A percentile compares a stretch with the other conserved stretches of the same genome.
These are phyloP conservation scores for Phrynocephalus guinanensis DNA, from an alignment of 2,797 vertebrate species.

Conservation along the genomic window DNA sequence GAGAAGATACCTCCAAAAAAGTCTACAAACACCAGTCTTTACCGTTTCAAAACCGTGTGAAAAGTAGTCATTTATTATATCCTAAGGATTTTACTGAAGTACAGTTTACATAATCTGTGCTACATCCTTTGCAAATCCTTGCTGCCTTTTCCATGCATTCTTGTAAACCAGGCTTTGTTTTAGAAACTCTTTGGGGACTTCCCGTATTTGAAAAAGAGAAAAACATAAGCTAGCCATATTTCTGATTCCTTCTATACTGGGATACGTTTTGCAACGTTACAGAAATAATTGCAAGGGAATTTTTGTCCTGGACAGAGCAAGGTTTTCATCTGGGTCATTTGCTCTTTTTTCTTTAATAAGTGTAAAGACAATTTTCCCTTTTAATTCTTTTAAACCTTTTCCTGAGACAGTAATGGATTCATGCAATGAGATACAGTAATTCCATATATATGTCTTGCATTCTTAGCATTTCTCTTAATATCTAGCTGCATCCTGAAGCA, in stretches of 20 bases:
- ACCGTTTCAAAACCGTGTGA: too few species aligned
- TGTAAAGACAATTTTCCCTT: neutral
- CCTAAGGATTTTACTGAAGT: neutral
- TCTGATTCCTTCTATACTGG: neutral
- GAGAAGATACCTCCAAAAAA: too few species aligned
- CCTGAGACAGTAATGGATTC: neutral
- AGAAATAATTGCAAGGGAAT: neutral
- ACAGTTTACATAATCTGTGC: neutral
- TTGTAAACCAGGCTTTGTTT: neutral
- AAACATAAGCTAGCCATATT: neutral
- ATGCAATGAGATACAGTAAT: neutral
- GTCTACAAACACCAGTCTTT: too few species aligned
- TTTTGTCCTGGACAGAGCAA: neutral
- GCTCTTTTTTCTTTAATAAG: neutral
- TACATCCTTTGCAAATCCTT: too few species aligned
- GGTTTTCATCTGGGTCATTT: neutral
- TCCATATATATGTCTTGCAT: slow-evolving; percentile 15
- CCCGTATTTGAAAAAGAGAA: neutral
- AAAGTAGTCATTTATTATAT: neutral
- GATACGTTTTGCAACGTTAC: neutral
- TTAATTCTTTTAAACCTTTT: slow-evolving; percentile 16
- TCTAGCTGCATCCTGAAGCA: slow-evolving; percentile 83
- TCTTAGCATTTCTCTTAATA: slow-evolving; percentile 49
- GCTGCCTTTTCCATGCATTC: neutral
- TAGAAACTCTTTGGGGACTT: neutral